phyloP scores from a whole-genome alignment of 2,888 invertebrate species.

The Rutpela maculata region DNA sequence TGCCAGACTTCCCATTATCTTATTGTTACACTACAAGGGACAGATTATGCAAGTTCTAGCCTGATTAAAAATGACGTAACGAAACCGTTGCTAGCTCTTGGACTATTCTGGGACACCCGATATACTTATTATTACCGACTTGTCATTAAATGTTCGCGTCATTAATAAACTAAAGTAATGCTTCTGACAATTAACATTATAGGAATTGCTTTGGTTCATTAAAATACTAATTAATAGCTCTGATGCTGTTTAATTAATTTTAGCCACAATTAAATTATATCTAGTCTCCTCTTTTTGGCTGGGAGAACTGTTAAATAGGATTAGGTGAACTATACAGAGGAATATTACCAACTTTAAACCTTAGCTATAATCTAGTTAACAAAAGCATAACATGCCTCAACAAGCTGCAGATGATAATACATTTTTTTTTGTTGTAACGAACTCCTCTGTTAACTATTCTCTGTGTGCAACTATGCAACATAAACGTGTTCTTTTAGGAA shows the following conservation, averaged over 20 bases:
- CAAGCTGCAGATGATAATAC: background rate
- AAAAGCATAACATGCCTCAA: slow-evolving; percentile 19
- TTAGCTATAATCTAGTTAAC: slow-evolving; percentile 31
- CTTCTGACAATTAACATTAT: background rate
- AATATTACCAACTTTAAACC: slow-evolving; percentile 28
- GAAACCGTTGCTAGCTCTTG: no score
- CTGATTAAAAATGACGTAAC: no score
- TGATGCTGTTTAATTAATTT: slow-evolving; percentile 28
- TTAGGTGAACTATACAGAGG: slow-evolving; percentile 22
- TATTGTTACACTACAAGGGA: no score
- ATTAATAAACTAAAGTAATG: background rate
- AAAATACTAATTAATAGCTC: slow-evolving; percentile 19
- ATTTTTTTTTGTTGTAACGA: background rate
- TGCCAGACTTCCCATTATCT: no score
- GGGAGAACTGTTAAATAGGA: slow-evolving; percentile 26
- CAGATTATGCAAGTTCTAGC: no score
- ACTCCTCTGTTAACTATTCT: background rate
- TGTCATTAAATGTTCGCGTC: no score
- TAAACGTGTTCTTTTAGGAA: background rate
- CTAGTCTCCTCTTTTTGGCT: slow-evolving; percentile 24
- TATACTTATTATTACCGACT: no score
- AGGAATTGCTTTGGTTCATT: background rate
- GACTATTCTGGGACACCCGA: no score
- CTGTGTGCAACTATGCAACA: background rate
- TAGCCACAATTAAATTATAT: slow-evolving; percentile 31